These are phyloP conservation scores for Caenorhabditis sinica DNA, from an alignment of 2,888 invertebrate genomes.

Conservation along the genomic window DNA sequence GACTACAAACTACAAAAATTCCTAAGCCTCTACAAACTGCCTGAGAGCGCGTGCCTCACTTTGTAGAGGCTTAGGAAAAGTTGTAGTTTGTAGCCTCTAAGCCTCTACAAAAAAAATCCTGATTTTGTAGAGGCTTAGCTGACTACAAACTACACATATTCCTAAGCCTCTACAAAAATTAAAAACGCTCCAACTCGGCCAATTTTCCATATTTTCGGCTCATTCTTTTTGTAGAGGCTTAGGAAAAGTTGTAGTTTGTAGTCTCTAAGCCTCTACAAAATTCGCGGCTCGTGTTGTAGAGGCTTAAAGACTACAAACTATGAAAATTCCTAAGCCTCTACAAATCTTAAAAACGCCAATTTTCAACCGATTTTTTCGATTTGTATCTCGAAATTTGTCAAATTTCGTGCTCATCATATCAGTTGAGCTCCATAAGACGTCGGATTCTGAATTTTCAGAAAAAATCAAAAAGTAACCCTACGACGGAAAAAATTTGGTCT, in stretches of 20 bases:
- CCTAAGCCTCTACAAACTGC: constrained; percentile 1
- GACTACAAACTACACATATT: constrained; percentile 1
- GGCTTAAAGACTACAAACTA: not conserved
- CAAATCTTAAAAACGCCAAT: not conserved
- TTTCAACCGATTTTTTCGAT: too few species aligned
- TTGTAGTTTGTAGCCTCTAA: not conserved
- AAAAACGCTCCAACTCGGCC: not conserved
- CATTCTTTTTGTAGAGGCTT: not conserved
- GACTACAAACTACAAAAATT: constrained; percentile 6
- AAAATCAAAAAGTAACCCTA: too few species aligned
- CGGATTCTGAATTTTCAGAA: too few species aligned
- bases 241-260: not conserved
- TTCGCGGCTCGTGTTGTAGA: not conserved
- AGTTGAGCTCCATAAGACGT: too few species aligned
- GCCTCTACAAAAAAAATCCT: not conserved
- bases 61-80: not conserved
- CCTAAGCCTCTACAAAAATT: not conserved
- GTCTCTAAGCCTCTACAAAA: not conserved
- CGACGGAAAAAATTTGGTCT: too few species aligned
- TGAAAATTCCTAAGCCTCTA: not conserved
- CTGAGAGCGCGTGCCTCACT: not conserved
- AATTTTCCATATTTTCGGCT: not conserved
- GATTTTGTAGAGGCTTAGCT: not conserved
- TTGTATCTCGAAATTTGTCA: too few species aligned
- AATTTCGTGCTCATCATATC: too few species aligned